Evolutionary conservation across 2,797 vertebrate genomes (phyloP), one percentile per base, ranked within the genome.

Genomic region (Kryptopterus vitreolus): DNA sequence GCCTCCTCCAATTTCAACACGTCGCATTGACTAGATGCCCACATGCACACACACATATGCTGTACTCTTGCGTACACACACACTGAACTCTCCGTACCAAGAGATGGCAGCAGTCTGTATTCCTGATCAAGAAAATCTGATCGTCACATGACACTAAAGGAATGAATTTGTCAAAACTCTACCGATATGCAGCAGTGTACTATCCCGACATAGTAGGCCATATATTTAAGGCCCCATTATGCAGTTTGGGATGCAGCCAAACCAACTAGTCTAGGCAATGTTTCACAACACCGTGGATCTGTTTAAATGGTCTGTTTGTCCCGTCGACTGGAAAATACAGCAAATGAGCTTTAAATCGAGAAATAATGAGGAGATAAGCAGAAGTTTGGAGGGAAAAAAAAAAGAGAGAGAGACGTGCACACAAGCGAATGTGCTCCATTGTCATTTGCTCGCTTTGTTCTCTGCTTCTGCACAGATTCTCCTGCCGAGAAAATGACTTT

Each of bases 331-430:
- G 59, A 76, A 76, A 61, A 76, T 76, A 76, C 74, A 50, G 58
- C 74, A 76, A 76, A 63, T 76, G 57, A 50, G 74, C 1, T 76
- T 76, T 76, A 76, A 76, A 76, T 76, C 43, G 58, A 63, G 58
- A 76, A 76, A 63, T 52, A 76, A 76, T 76, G 58, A 76, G 55
- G 58, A 74, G 72, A 74, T 74, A 59, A 74, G 72, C 55, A 74
- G 53, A 74, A 43, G 58, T 62, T 33, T 43, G 1, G 38, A 10
- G 38, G 13, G n/a, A 43, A 72, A 75, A 61, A 59, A 76, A 62
- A 24, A 43, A 72, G 61, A 61, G 46, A 76, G 48, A 24, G 33
- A 58, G 33, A 48, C 1, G 16, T 2, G 22, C 57, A 61, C 35
- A 72, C n/a, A 35, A 61, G 57, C 16, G 24, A 55, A 22, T 53